Conservation (phyloP, 2,888 invertebrate genomes). For the Bimastos eiseni region DNA sequence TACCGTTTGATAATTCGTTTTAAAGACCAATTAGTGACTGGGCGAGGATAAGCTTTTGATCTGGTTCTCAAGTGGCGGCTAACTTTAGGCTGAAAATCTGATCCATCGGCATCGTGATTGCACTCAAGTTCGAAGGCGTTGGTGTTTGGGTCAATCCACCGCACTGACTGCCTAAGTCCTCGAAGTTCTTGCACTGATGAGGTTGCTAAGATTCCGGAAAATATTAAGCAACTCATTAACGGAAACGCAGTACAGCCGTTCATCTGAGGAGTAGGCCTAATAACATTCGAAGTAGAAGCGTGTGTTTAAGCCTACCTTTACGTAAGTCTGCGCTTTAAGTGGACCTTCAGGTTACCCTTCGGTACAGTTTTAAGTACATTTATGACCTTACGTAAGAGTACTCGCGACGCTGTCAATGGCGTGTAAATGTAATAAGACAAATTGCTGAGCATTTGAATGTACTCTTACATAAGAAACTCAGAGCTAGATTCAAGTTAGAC, state of each 20-base stretch:
- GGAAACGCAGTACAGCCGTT: background rate
- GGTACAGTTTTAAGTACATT: background rate
- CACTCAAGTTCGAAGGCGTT: background rate
- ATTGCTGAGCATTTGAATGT: too few relatives aligned
- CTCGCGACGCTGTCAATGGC: background rate
- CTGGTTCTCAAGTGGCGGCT: background rate
- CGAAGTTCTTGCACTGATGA: background rate
- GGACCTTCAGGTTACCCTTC: background rate
- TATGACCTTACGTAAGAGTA: background rate
- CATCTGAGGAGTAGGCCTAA: background rate
- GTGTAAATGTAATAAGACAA: background rate
- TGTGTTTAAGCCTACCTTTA: background rate
- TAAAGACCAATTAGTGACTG: constrained; percentile 6
- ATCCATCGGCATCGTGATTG: background rate
- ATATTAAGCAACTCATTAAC: background rate
- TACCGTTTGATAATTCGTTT: background rate
- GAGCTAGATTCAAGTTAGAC: too few relatives aligned
- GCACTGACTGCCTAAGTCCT: background rate
- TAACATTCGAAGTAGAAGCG: background rate
- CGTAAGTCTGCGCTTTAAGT: background rate
- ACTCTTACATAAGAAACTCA: too few relatives aligned
- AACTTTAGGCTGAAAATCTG: background rate
- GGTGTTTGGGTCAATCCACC: background rate
- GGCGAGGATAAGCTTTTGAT: background rate
- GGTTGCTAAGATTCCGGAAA: background rate